Conservation (phyloP, 2,113 vertebrate genomes). For the Indri indri region DNA sequence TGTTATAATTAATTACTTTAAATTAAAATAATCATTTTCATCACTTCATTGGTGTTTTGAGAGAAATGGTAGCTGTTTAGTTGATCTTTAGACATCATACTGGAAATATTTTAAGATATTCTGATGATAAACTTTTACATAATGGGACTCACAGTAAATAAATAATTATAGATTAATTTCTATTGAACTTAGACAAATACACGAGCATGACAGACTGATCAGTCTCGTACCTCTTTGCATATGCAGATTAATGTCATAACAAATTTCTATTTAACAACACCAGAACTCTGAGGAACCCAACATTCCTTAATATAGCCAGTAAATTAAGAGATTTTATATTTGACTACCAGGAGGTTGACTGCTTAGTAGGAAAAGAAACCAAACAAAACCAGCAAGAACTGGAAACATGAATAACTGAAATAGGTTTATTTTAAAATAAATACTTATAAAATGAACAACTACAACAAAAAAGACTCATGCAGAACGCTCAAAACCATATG, state of each 20-base stretch:
- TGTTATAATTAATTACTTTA: not conserved
- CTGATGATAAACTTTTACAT: not conserved
- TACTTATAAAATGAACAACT: not conserved
- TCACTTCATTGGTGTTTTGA: not conserved
- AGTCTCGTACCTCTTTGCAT: not conserved
- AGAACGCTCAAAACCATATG: not conserved
- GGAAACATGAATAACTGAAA: not conserved
- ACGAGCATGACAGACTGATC: not conserved
- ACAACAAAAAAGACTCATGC: not conserved
- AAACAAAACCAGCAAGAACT: not conserved
- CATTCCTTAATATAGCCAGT: not conserved
- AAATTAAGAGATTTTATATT: not conserved
- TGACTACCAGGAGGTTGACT: not conserved
- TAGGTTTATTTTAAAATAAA: not conserved
- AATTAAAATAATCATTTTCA: not conserved
- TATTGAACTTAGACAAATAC: not conserved
- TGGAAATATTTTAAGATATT: not conserved
- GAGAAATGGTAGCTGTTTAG: not conserved
- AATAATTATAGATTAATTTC: not conserved
- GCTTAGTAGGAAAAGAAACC: not conserved
- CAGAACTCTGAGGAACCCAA: not conserved
- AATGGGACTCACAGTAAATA: not conserved
- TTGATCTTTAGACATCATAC: not conserved
- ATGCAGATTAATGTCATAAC: not conserved
- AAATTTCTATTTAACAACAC: not conserved